Conservation (phyloP, 37 sponge, comb jelly and placozoan genomes). For the Amphimedon queenslandica region DNA sequence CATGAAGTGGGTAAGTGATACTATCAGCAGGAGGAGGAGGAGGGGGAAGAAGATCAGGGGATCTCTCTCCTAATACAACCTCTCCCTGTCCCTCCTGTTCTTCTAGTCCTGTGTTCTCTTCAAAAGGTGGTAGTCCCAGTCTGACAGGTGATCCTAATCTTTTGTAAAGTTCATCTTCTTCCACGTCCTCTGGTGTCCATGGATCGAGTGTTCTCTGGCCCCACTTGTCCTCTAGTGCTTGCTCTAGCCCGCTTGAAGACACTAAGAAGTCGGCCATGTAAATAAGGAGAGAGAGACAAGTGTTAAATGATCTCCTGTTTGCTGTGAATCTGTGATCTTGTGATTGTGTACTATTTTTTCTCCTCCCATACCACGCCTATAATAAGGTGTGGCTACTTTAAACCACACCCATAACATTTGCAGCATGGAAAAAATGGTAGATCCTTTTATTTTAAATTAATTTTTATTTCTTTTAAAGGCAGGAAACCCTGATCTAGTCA, state of each 20-base stretch:
- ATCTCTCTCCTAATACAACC: slow-evolving; percentile 1
- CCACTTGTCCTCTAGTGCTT: background rate
- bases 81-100: background rate
- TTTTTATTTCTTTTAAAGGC: too few relatives aligned
- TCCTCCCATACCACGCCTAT: background rate
- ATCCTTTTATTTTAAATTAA: too few relatives aligned
- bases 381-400: background rate
- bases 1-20: too few relatives aligned
- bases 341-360: too few relatives aligned
- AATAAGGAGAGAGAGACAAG: too few relatives aligned
- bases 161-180: background rate
- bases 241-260: background rate
- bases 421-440: background rate
- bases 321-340: too few relatives aligned
- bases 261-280: background rate
- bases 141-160: background rate
- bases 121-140: background rate
- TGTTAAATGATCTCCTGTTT: too few relatives aligned
- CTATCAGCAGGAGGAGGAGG: background rate
- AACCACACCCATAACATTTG: too few relatives aligned
- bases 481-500: too few relatives aligned
- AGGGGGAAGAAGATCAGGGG: background rate
- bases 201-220: background rate
- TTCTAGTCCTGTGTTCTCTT: background rate
- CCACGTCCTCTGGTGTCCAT: background rate